phyloP scores from a whole-genome alignment of 2,797 vertebrate genomes.

The Acanthurus leucopareius region DNA sequence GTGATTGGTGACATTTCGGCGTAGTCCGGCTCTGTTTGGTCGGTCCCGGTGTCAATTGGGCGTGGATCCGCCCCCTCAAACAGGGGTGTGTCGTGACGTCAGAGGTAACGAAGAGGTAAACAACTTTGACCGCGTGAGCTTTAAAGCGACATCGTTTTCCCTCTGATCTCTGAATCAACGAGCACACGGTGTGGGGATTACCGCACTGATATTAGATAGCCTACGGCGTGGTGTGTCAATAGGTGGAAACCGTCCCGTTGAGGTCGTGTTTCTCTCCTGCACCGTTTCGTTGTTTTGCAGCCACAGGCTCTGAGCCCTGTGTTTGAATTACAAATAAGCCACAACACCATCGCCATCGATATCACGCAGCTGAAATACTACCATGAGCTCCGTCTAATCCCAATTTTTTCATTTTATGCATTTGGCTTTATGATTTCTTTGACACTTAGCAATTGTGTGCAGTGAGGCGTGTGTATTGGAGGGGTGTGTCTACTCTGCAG shows the following conservation, averaged over 20 bases:
- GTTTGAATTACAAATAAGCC: neutral
- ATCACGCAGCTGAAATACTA: neutral
- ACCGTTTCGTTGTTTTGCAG: conserved; percentile 65
- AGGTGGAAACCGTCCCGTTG: neutral
- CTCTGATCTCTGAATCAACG: conserved; percentile 45
- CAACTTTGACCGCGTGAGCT: conserved; percentile 89
- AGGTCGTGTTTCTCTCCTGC: conserved; percentile 2
- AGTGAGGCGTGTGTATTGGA: conserved; percentile 70
- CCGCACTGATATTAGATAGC: neutral
- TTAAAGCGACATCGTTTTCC: conserved; percentile 82
- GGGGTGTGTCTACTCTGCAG: conserved; percentile 84
- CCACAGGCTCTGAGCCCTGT: neutral
- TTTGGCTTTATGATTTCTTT: conserved; percentile 35
- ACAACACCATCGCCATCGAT: conserved; percentile 1
- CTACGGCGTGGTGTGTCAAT: neutral
- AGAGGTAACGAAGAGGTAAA: conserved; percentile 89
- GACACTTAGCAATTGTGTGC: conserved; percentile 68
- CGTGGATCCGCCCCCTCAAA: conserved; percentile 73
- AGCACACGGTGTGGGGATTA: conserved; percentile 29
- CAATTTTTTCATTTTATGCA: neutral
- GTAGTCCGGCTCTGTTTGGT: conserved; percentile 66
- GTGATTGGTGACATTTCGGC: conserved; percentile 70
- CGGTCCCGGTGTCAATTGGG: conserved; percentile 65
- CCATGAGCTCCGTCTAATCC: accelerated
- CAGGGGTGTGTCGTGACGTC: conserved; percentile 91